phyloP scores from a whole-genome alignment of 2,113 vertebrate genomes.

The Alligator mississippiensis region DNA sequence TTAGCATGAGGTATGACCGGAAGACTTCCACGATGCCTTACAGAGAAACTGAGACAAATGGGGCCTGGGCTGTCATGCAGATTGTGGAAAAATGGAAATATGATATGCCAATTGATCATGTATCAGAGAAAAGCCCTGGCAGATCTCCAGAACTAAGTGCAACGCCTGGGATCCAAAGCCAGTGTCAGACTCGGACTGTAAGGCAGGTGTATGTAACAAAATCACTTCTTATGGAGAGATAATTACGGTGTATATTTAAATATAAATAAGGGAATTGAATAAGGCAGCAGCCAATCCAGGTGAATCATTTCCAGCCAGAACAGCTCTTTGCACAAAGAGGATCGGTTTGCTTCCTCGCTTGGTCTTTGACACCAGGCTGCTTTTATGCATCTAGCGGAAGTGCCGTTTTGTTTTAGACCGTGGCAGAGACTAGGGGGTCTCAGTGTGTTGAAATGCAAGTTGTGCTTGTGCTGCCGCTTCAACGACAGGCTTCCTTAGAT shows the following conservation, averaged over 20 bases:
- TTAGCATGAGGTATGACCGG: constrained; percentile 7
- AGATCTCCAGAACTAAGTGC: neutral
- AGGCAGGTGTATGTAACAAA: neutral
- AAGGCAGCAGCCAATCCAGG: neutral
- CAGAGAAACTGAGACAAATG: neutral
- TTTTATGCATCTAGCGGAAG: constrained; percentile 41
- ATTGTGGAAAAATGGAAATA: neutral
- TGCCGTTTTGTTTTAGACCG: constrained; percentile 59
- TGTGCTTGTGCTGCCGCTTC: constrained; percentile 2
- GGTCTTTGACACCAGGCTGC: constrained; percentile 52
- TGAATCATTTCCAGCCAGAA: constrained; percentile 50
- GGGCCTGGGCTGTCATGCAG: neutral
- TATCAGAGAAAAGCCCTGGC: neutral
- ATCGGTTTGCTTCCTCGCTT: constrained; percentile 47
- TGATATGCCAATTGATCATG: neutral
- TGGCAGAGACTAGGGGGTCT: neutral
- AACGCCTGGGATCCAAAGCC: no score
- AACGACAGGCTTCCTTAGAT: neutral
- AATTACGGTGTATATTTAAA: no score
- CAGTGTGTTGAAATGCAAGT: constrained; percentile 5
- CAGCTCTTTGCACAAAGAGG: constrained; percentile 66
- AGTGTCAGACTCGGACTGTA: neutral
- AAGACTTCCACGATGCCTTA: neutral
- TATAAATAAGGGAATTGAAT: no score
- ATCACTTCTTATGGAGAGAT: no score